Base-by-base conservation (phyloP, 2,888 invertebrate genomes). In the Trissolcus japonicus region DNA sequence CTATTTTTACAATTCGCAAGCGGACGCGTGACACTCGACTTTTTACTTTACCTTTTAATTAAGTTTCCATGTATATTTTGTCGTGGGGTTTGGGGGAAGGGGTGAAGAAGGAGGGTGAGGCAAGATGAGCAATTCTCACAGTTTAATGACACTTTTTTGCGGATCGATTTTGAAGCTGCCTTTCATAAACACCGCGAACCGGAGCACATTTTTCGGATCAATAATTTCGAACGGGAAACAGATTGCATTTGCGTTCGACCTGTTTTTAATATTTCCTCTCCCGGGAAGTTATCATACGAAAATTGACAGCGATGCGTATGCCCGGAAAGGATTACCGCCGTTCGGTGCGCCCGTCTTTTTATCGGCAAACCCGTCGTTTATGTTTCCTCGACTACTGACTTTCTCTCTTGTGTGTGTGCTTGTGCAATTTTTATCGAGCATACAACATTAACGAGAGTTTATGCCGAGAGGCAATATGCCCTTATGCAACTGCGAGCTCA, bases 1-100 rank as follows among this genome's bases (percentile, higher is more conserved):
- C 62, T 68, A 75, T 68, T 68, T 75, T 75, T 75, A 63, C 40
- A 59, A 55, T 75, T 68, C 54, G n/a, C 63, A 63, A 68, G 63
- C 59, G 54, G 68, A 68, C 68, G 17, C 25, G 56, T 63, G 59
- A 75, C 54, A 60, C 53, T 63, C 14, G 68, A 57, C 57, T 51
- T 11, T 29, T 25, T 46, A 46, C 25, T 68, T 59, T 17, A 16
- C 19, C 51, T 68, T 75, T 75, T 75, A 75, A 75, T 68, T 68
- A 75, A 63, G 56, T 68, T 62, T 67, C 29, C 74, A 11, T 46
- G 46, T 16, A 46, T 16, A 48, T 62, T 71, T 71, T 55, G 40
- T 25, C 29, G 25, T 25, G 25, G 19, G 1, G 19, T 19, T 19
- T 3, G 25, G 25, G 25, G 25, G 25, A 4, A 4, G 25, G 25